Base-by-base conservation (phyloP, 2,888 invertebrate genomes). In the Ormyrus nitidulus region DNA sequence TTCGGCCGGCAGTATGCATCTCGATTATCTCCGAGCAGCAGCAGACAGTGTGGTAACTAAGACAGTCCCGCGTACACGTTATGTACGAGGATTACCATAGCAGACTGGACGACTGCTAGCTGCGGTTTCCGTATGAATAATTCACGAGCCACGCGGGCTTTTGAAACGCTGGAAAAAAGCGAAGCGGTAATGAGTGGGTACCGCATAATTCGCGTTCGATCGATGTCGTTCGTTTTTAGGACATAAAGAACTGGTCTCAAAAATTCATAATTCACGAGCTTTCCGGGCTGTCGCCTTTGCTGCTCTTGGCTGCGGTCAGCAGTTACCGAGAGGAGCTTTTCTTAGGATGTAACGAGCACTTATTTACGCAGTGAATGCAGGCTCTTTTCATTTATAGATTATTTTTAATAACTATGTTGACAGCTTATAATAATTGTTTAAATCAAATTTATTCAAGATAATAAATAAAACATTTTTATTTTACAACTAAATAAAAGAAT, bases 121-220 rank as follows among this genome's bases (percentile, higher is more conserved):
- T 82, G 81, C 82, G 82, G 80, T 65, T 82, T 83, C 81, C 78
- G 77, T 83, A 86, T 86, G 86, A 86, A 86, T 86, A 83, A 86
- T 86, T 86, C 86, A 86, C 68, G 64, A 62, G 64, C 46, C 62
- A 62, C 34, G 71, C 66, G 69, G 5, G 73, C 83, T 84, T 85
- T 84, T 80, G 83, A 85, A 85, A 84, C 79, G 74, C 72, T 73
- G 68, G 72, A 72, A 72, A 53, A 69, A 75, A 71, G 8, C 6
- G 49, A 71, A 56, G 6, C 1, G 34, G 44, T 71, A 76, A 80
- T 68, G 72, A 71, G 61, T 75, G 49, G 70, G 70, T 65, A 51
- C 70, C 11, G 62, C 49, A 51, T 53, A 65, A 59, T 70, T 68
- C 13, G 59, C 58, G 56, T 1, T 44, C 74, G 64, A 64, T 74